phyloP scores from a whole-genome alignment of 2,888 invertebrate species.

The Patella caerulea region DNA sequence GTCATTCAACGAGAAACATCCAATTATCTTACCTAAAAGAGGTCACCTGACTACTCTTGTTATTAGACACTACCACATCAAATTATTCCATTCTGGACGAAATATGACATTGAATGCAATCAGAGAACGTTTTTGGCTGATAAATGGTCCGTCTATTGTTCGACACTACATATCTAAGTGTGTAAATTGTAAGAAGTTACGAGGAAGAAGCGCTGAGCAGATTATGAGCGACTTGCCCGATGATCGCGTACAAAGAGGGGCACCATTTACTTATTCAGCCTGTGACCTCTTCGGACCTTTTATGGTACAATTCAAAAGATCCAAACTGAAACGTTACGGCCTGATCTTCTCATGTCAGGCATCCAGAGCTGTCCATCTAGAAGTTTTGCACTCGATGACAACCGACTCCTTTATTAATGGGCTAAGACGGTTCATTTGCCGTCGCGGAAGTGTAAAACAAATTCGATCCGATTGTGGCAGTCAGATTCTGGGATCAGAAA shows the following conservation, averaged over 20 bases:
- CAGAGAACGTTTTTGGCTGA: neutral
- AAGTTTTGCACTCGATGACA: neutral
- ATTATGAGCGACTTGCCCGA: slow-evolving; percentile 23
- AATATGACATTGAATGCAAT: neutral
- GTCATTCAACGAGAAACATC: slow-evolving; percentile 30
- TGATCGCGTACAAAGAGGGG: slow-evolving; percentile 8
- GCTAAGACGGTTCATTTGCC: slow-evolving; percentile 58
- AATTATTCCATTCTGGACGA: neutral
- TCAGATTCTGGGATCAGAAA: slow-evolving; percentile 40
- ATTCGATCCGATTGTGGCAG: slow-evolving; percentile 37
- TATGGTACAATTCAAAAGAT: neutral
- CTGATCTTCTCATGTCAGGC: neutral
- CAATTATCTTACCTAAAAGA: slow-evolving; percentile 38
- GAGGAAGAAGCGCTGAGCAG: slow-evolving; percentile 15
- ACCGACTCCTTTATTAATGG: slow-evolving; percentile 60
- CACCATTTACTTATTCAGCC: slow-evolving; percentile 24
- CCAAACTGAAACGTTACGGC: neutral
- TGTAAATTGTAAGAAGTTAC: slow-evolving; percentile 9
- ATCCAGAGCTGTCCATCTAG: neutral
- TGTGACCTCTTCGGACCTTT: slow-evolving; percentile 24
- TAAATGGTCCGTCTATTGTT: neutral
- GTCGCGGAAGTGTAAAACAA: slow-evolving; percentile 44
- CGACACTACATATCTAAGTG: neutral
- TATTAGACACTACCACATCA: neutral
- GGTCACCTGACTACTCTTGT: slow-evolving; percentile 32